Evolutionary conservation across 2,797 vertebrate genomes (phyloP), one percentile per base, ranked within the genome.

Genomic region (Lithobates sylvaticus): DNA sequence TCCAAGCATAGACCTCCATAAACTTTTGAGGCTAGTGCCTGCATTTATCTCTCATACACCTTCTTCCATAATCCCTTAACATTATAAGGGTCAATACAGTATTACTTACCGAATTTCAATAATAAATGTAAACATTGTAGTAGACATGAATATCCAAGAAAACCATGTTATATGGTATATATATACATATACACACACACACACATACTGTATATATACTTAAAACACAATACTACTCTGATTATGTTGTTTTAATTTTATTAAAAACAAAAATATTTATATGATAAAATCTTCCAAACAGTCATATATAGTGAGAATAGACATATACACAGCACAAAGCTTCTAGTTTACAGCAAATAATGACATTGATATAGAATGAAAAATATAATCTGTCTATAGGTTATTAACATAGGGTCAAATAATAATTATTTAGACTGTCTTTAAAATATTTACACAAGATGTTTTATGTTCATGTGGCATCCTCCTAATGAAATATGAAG

Each of bases 211-310:
- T 29, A 54, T 6, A 18, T 18, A 18, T 18, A 54, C 15, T 54
- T 54, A 16, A 54, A 4, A 54, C 3, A 54, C 50, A 54, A 18
- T 18, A 18, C 15, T 54, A 54, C 5, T 54, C 50, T 54, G 50
- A 54, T 18, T 18, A 18, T 18, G 15, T 54, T 18, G 47, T 50
- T 54, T 47, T 10, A 10, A 68, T 32, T 80, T 75, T 81, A 81
- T 76, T 76, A 81, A 39, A 81, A 86, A 71, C 69, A 71, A 12
- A 76, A 27, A 68, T 21, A 26, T 61, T 71, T 71, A 12, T 76
- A 72, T 27, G 64, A 71, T 34, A 81, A 64, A 71, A 68, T 54
- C 50, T 54, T 13, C 4, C 4, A 5, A 54, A 74, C 44, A 84
- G 5, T 6, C 7, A 5, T 36, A 75, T n/a, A 36, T 47, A 34